Percentiles rank a stretch among this genome's conserved stretches.
Evolutionary conservation across 2,888 invertebrate species (phyloP).

Genomic region (Erebia ligea): DNA sequence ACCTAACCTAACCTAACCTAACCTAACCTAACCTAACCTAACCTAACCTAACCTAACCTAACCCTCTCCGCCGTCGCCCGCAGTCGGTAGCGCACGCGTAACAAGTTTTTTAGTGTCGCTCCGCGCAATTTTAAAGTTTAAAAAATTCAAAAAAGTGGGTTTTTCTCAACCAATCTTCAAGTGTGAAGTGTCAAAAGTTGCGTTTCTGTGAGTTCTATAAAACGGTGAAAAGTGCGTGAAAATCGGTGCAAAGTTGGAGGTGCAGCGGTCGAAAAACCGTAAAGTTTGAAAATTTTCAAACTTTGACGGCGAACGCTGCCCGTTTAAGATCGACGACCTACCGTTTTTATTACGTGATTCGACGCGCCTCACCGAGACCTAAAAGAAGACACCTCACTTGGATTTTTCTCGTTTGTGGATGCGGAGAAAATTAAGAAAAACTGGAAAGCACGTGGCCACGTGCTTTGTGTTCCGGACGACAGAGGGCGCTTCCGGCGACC

Average conservation of each 20-base stretch:
- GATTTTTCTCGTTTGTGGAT: neutral
- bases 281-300: neutral
- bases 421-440: neutral
- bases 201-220: neutral
- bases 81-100: neutral
- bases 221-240: neutral
- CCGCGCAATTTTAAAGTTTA: neutral
- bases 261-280: neutral
- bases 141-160: neutral
- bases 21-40: too few species aligned
- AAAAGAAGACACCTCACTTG: neutral
- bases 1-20: too few species aligned
- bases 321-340: neutral
- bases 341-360: neutral
- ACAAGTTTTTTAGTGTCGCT: neutral
- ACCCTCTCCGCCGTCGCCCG: neutral
- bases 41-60: too few species aligned
- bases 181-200: neutral
- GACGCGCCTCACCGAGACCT: neutral
- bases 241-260: neutral
- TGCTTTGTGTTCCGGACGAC: neutral
- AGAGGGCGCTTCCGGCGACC: neutral
- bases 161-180: neutral
- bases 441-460: neutral
- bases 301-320: neutral